phyloP scores from a whole-genome alignment of 2,113 vertebrate species.

The Diglossa brunneiventris region DNA sequence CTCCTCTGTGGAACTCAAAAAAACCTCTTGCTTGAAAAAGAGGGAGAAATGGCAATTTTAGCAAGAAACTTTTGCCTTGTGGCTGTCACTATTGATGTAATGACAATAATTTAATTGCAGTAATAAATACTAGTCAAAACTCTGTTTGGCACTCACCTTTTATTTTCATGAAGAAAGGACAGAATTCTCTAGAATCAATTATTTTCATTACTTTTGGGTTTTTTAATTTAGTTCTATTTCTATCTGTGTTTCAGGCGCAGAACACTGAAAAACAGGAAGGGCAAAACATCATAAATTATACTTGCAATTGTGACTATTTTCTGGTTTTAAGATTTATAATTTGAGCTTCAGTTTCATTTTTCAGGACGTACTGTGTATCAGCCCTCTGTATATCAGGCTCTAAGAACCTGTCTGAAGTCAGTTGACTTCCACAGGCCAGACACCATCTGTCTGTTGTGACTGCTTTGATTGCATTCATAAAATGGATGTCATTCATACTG shows the following conservation, averaged over 20 bases:
- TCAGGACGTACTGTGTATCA: not conserved
- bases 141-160: not conserved
- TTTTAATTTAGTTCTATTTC: not conserved
- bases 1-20: not conserved
- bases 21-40: not conserved
- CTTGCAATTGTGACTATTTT: not conserved
- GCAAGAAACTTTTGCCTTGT: not conserved
- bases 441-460: not conserved
- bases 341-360: not conserved
- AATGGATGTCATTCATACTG: not conserved
- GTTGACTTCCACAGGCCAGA: not conserved
- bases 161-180: not conserved
- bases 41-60: not conserved
- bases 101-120: not conserved
- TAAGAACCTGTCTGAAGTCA: not conserved
- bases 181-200: not conserved
- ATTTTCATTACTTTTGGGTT: not conserved
- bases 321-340: not conserved
- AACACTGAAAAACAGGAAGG: not conserved
- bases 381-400: not conserved
- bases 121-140: not conserved
- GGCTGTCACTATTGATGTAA: not conserved
- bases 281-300: not conserved
- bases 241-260: not conserved
- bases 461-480: not conserved